Percentiles rank a stretch among this genome's conserved stretches.
These are phyloP conservation scores for Eristalis tenax DNA, from an alignment of 2,888 invertebrate genomes.

Conservation along the genomic window DNA sequence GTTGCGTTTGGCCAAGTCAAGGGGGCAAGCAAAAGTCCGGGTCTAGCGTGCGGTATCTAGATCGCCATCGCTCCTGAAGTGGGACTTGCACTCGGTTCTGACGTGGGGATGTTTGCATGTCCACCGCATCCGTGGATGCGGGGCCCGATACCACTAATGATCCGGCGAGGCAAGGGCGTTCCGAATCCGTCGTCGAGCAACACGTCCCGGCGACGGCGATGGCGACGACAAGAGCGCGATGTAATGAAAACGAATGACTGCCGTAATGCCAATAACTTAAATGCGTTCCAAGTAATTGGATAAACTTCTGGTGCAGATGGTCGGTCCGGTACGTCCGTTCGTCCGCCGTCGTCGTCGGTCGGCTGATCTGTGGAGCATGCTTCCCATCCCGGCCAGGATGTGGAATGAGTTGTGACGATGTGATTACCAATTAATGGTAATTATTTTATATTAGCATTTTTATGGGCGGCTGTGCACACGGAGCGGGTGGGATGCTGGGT, in stretches of 20 bases:
- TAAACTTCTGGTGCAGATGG: slow-evolving; percentile 67
- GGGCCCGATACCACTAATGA: slow-evolving; percentile 66
- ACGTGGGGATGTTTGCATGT: neutral
- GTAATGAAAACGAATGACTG: slow-evolving; percentile 73
- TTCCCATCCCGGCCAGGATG: slow-evolving; percentile 14
- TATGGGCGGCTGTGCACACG: slow-evolving; percentile 37
- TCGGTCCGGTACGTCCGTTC: neutral
- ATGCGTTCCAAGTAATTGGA: slow-evolving; percentile 72
- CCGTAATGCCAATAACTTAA: slow-evolving; percentile 73
- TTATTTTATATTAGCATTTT: slow-evolving; percentile 76
- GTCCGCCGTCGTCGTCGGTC: slow-evolving; percentile 3
- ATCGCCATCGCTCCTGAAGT: slow-evolving; percentile 43
- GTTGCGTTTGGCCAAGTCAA: slow-evolving; percentile 49
- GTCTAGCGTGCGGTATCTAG: slow-evolving; percentile 65
- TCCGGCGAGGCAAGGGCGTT: slow-evolving; percentile 63
- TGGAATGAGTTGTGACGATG: slow-evolving; percentile 67
- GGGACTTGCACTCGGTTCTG: slow-evolving; percentile 21
- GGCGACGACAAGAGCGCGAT: slow-evolving; percentile 30
- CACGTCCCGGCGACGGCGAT: slow-evolving; percentile 18
- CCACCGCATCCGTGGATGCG: slow-evolving; percentile 43
- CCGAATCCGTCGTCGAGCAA: slow-evolving; percentile 20
- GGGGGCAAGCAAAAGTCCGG: slow-evolving; percentile 10
- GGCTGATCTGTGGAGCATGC: neutral
- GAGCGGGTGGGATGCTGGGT: slow-evolving; percentile 30
- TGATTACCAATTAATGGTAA: slow-evolving; percentile 75